Percentiles rank a stretch among this genome's conserved stretches.
Evolutionary conservation across 2,113 vertebrate genomes (phyloP).

Genomic region (Labrus mixtus): DNA sequence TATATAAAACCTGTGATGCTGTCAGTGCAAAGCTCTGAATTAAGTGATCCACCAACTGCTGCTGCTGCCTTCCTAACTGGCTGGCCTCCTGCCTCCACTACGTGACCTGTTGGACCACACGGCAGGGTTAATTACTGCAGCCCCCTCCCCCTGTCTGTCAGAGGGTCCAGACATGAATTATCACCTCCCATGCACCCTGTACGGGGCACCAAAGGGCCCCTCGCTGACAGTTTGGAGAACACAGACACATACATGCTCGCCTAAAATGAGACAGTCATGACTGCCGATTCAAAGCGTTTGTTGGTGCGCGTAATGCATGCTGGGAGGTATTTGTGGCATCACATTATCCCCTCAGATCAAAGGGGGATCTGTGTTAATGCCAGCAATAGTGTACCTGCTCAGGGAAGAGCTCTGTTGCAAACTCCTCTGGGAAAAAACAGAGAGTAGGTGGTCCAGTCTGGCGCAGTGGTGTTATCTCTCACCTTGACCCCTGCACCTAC

Average conservation of each 20-base stretch:
- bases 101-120: slow-evolving; percentile 55
- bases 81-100: slow-evolving; percentile 32
- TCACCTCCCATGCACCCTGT: slow-evolving; percentile 61
- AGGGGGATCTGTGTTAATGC: slow-evolving; percentile 64
- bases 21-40: slow-evolving; percentile 66
- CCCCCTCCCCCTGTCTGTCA: slow-evolving; percentile 47
- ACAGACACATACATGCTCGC: not conserved
- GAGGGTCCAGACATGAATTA: slow-evolving; percentile 68
- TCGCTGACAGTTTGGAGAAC: slow-evolving; percentile 27
- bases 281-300: slow-evolving; percentile 41
- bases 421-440: slow-evolving; percentile 49
- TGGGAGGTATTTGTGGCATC: slow-evolving; percentile 68
- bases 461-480: slow-evolving; percentile 42
- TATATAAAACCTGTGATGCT: slow-evolving; percentile 65
- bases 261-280: slow-evolving; percentile 11
- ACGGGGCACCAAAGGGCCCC: slow-evolving; percentile 15
- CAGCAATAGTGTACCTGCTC: slow-evolving; percentile 58
- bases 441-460: slow-evolving; percentile 54
- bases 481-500: slow-evolving; percentile 56
- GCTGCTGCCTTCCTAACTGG: slow-evolving; percentile 29
- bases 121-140: slow-evolving; percentile 61
- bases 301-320: slow-evolving; percentile 40
- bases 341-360: slow-evolving; percentile 72
- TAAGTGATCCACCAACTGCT: slow-evolving; percentile 66
- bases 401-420: slow-evolving; percentile 40